Evolutionary conservation across 2,113 vertebrate genomes (phyloP), one percentile per base, ranked within the genome.

Genomic region (Octodon degus): DNA sequence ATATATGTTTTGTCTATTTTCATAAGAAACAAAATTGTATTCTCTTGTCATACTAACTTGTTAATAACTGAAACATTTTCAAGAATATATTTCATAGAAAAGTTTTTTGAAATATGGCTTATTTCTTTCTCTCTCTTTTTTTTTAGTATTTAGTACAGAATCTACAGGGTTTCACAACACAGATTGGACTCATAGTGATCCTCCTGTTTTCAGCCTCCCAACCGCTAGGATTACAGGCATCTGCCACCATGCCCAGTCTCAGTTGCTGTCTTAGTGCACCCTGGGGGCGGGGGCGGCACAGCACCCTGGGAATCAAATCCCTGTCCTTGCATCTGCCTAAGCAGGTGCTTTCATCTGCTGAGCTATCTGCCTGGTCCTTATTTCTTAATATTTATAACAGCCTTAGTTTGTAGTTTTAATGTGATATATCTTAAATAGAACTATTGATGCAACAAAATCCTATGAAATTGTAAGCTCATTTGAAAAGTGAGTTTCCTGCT

Each of bases 1-100:
- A 37, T 93, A 43, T 58, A 27, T 76, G 82, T 95, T 89, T 90
- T 47, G 37, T 74, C 17, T 91, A 24, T 84, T 91, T 95, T 90
- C 10, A 74, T 30, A 74, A 79, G 43, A 89, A 95, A 95, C 6
- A 6, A 20, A 27, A 65, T 70, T 74, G 0, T 82, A 2, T 91
- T 96, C 7, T 83, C 20, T 82, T 84, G 7, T 63, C 10, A 22
- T 55, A n/a, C 55, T 95, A 76, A 88, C 65, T 82, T 83, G 55
- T 37, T 79, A 67, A 50, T 4, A 79, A 34, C 20, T 76, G 37
- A 95, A 58, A 47, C 87, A 12, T 86, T 79, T 86, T 58, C 11
- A 81, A 80, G 84, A 92, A 40, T 27, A 4, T 5, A 3, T 60
- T 14, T 79, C 74, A 89, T 40, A 80, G 77, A 77, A 87, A 80